Base-by-base conservation (phyloP, 1,140 invertebrate genomes). In the Solenopsis invicta region DNA sequence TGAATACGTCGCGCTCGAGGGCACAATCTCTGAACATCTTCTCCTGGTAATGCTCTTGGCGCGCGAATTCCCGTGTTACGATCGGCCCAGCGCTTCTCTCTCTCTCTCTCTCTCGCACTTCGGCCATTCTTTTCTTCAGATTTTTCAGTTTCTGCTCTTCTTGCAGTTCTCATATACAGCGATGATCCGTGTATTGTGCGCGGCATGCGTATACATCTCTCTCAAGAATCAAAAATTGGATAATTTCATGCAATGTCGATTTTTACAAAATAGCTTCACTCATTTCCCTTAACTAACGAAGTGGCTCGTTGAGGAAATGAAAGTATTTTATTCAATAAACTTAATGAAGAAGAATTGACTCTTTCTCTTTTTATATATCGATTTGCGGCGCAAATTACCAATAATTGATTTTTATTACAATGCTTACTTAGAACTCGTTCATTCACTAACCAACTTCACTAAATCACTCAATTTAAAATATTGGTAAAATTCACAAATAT, bases 11-110 rank as follows among this genome's bases (percentile, higher is more conserved):
- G 89, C 67, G 93, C 93, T 89, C 62, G 87, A 77, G 91, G 93
- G 92, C 93, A 93, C 92, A 94, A 94, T 94, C 93, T 94, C 91
- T 91, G 93, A 94, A 94, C 93, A 94, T 94, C 92, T 94, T 94
- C 90, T 92, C 86, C 91, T 92, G 87, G 93, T 94, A 94, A 94
- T 93, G 92, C 91, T 91, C 92, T 90, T 81, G 50, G 66, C 66
- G 91, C 90, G 90, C 88, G 91, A 92, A 94, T 93, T 93, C 91
- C 91, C 89, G 88, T 92, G 86, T 74, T 24, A 67, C 45, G 67
- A 71, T 75, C 80, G 56, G 48, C 34, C 62, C 29, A 34, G 18
- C n/a, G n/a, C 18, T 8, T 29, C 62, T n/a, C 34, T 45, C 12
- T 29, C 1, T 29, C 18, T 4, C 54, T 1, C 21, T 13, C n/a